These are phyloP conservation scores for Pasiphila rectangulata DNA, from an alignment of 2,888 invertebrate species.

Conservation along the genomic window DNA sequence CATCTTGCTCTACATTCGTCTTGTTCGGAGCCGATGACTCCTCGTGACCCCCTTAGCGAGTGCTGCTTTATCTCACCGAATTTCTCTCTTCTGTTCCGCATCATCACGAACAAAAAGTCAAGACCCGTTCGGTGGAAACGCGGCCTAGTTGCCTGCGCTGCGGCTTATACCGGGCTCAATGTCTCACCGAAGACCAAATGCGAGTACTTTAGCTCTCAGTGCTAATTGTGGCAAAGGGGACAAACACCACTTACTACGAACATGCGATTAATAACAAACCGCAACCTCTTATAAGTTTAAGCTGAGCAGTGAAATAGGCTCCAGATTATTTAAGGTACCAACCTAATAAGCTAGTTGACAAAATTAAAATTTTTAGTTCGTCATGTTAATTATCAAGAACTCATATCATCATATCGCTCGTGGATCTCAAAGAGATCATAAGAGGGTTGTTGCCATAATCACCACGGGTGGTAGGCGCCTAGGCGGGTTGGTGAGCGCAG, in stretches of 20 bases:
- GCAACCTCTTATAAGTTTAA: no score
- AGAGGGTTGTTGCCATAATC: no score
- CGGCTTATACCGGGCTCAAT: slow-evolving; percentile 32
- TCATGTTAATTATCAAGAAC: no score
- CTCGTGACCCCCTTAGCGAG: slow-evolving; percentile 74
- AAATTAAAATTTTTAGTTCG: no score
- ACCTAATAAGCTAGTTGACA: no score
- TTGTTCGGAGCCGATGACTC: slow-evolving; percentile 75
- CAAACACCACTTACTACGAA: slow-evolving; percentile 37
- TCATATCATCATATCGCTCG: no score
- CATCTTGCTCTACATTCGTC: slow-evolving; percentile 71
- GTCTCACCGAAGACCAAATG: slow-evolving; percentile 43
- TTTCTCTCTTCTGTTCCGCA: slow-evolving; percentile 78
- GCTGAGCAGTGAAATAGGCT: neutral
- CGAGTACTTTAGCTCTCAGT: slow-evolving; percentile 43
- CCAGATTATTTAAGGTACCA: neutral
- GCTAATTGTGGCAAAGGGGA: slow-evolving; percentile 50
- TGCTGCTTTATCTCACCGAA: slow-evolving; percentile 74
- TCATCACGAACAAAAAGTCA: slow-evolving; percentile 75
- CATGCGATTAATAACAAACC: neutral
- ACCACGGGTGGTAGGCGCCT: no score
- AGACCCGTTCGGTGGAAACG: slow-evolving; percentile 71
- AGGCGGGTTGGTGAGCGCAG: no score
- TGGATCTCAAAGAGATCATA: no score
- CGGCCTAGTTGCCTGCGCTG: slow-evolving; percentile 65